These are phyloP conservation scores for Pseudomyrmex gracilis DNA, from an alignment of 1,140 invertebrate species.

Conservation along the genomic window DNA sequence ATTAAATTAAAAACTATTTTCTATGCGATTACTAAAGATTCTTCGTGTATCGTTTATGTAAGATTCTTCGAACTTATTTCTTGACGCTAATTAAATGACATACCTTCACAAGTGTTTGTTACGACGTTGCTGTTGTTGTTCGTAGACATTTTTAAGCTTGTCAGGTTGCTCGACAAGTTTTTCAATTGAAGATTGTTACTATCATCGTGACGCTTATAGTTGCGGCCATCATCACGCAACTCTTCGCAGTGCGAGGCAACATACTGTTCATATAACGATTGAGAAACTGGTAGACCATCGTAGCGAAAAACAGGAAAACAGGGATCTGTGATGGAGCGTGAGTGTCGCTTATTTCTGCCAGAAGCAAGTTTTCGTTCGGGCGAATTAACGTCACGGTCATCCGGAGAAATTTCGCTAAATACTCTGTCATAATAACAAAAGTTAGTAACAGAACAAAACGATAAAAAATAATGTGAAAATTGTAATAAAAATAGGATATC, in stretches of 20 bases:
- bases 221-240: conserved; percentile 62
- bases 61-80: neutral
- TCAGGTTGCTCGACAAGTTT: conserved; percentile 11
- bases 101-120: conserved; percentile 18
- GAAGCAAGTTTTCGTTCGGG: conserved; percentile 53
- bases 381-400: conserved; percentile 78
- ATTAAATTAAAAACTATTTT: neutral
- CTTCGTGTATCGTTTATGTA: neutral
- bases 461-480: neutral
- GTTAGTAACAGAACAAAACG: neutral
- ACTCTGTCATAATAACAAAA: conserved; percentile 7
- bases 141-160: conserved; percentile 5
- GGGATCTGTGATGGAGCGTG: conserved; percentile 91
- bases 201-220: conserved; percentile 6
- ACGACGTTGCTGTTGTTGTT: neutral
- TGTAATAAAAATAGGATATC: neutral
- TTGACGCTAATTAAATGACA: conserved; percentile 6
- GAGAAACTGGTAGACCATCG: conserved; percentile 90
- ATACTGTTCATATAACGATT: conserved; percentile 90
- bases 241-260: conserved; percentile 83
- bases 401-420: conserved; percentile 72
- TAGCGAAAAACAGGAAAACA: conserved; percentile 90
- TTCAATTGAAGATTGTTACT: neutral
- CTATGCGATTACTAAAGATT: neutral
- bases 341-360: conserved; percentile 74